Evolutionary conservation across 2,888 invertebrate species (phyloP), one percentile per base, ranked within the genome.

Genomic region (Euclidia mi): DNA sequence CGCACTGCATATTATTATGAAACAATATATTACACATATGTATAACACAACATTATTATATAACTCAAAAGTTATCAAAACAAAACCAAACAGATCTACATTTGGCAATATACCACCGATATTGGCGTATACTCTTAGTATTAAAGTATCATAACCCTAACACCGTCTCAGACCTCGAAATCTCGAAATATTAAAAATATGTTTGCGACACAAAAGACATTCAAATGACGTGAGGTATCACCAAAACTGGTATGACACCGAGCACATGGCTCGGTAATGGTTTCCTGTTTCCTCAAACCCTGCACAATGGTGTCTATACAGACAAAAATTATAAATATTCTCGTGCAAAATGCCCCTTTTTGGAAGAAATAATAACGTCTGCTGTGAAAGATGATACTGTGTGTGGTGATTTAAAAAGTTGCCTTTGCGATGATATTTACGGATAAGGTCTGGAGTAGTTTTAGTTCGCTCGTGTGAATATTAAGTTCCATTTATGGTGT

Each of bases 211-310:
- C 37, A 56, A 43, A 49, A 73, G 71, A 79, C 70, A 73, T 83
- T 79, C 72, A 80, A 84, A 78, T 80, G 75, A 76, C 48, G 66
- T 41, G 46, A 65, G 73, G 73, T 82, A 84, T 83, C 83, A 77
- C 88, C 88, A 64, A 89, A 88, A 85, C 82, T 83, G 82, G 79
- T 79, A 77, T 82, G 84, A 85, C 86, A 87, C 81, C 78, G 77
- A 81, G 87, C 90, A 88, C 84, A 87, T 85, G 88, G 82, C 81
- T 82, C 84, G 80, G 80, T 92, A 92, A 92, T 92, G 92, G 92
- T 81, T 92, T 92, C 92, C 92, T 83, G 91, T 83, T 92, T 90
- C 90, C 91, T 89, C 77, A 65, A 80, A 78, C 81, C 78, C 70
- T 65, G 50, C 87, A 89, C 90, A 91, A 91, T 90, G 81, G 81